These are phyloP conservation scores for Chloropsis cyanopogon DNA, from an alignment of 2,113 vertebrate genomes.

Conservation along the genomic window DNA sequence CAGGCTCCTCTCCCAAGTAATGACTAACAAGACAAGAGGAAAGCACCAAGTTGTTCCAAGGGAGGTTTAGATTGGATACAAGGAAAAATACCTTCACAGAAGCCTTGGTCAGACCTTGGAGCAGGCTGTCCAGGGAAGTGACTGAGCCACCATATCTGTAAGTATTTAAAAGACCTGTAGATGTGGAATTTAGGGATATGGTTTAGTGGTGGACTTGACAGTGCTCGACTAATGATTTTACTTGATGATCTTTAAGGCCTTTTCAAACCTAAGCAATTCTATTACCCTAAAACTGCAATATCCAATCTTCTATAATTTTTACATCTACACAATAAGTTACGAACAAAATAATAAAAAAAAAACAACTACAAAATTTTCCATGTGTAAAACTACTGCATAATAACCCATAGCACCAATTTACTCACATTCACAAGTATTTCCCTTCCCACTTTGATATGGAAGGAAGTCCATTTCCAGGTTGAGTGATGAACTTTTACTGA, in stretches of 20 bases:
- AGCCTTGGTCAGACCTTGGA: background rate
- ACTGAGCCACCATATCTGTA: background rate
- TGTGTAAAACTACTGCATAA: background rate
- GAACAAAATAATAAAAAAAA: background rate
- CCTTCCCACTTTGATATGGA: background rate
- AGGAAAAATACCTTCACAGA: background rate
- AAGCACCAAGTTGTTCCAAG: background rate
- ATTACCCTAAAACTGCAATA: background rate
- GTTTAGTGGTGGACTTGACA: background rate
- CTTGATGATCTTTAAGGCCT: background rate
- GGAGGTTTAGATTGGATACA: background rate
- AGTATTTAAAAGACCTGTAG: background rate
- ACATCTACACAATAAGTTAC: background rate
- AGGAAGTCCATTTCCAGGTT: background rate
- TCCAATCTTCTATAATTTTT: background rate
- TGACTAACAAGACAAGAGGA: background rate
- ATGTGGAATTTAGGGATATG: background rate
- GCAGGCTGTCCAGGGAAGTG: background rate
- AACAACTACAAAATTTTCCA: background rate
- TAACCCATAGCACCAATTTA: background rate
- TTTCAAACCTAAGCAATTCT: background rate
- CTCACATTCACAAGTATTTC: constrained; percentile 18
- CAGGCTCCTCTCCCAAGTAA: background rate
- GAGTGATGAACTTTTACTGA: background rate
- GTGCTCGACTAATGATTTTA: background rate